Evolutionary conservation across 2,113 vertebrate genomes (phyloP).

Genomic region (Mirounga angustirostris): DNA sequence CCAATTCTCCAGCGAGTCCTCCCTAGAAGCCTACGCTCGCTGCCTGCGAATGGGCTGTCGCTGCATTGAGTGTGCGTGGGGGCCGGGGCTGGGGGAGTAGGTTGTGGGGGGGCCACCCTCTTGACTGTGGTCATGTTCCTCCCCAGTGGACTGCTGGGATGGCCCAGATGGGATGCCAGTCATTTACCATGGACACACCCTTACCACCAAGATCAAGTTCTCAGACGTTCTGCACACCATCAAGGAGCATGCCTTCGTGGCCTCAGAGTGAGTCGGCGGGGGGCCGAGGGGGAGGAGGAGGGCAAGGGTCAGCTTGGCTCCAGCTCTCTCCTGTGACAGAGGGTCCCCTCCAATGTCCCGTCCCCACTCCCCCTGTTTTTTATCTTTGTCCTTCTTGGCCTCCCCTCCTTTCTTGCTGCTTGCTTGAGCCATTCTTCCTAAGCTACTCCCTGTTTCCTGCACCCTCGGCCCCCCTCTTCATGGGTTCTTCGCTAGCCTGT

Average conservation of each 20-base stretch:
- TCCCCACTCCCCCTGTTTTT: background rate
- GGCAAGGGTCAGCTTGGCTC: too few relatives aligned
- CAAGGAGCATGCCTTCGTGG: conserved; percentile 98
- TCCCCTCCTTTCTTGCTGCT: background rate
- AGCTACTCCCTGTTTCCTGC: background rate
- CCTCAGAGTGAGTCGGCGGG: conserved; percentile 94
- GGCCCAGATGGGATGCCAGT: conserved; percentile 98
- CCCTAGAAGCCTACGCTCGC: conserved; percentile 97
- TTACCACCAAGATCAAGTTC: conserved; percentile 99
- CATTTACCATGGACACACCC: conserved; percentile 99
- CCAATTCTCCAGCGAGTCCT: conserved; percentile 99
- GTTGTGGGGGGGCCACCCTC: background rate
- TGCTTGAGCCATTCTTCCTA: background rate
- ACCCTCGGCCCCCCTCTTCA: background rate
- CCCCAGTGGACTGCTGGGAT: conserved; percentile 99
- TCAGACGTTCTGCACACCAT: conserved; percentile 96
- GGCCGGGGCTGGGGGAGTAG: fast-evolving
- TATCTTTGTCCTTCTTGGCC: background rate
- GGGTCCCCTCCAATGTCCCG: background rate
- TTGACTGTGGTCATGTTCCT: background rate
- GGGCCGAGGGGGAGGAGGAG: background rate
- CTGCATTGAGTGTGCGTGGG: conserved; percentile 95
- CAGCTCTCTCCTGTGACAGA: background rate
- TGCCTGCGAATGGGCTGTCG: conserved; percentile 98
- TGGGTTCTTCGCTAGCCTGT: background rate